A percentile compares a stretch with the other conserved stretches of the same genome.
Evolutionary conservation across 92 coral and sea anemone genomes (phyloP).

Genomic region (Epizoanthus scotinus): DNA sequence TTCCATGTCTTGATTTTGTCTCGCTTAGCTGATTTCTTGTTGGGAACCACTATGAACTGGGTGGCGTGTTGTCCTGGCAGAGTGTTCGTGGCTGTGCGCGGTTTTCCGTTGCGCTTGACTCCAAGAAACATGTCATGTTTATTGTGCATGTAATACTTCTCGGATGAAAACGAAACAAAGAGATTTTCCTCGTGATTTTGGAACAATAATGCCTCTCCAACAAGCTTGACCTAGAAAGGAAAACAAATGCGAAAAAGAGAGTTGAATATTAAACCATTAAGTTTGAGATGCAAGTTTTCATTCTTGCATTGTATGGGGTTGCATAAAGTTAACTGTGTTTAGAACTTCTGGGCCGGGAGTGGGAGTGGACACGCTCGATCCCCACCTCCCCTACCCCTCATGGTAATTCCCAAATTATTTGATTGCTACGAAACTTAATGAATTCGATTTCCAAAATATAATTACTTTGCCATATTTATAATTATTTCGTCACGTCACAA

Average conservation of each 20-base stretch:
- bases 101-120: constrained; percentile 35
- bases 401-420: too few species aligned
- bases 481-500: too few species aligned
- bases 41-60: constrained; percentile 19
- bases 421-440: too few species aligned
- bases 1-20: not conserved
- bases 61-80: constrained; percentile 55
- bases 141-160: constrained; percentile 41
- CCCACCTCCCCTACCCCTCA: too few species aligned
- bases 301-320: too few species aligned
- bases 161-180: constrained; percentile 44
- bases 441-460: too few species aligned
- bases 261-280: too few species aligned
- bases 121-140: constrained; percentile 54
- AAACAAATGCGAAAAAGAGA: not conserved
- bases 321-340: too few species aligned
- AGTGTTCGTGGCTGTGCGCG: constrained; percentile 41
- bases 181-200: constrained; percentile 52
- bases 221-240: constrained; percentile 10
- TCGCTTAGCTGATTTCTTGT: not conserved
- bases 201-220: constrained; percentile 27
- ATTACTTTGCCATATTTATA: too few species aligned
- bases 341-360: too few species aligned
- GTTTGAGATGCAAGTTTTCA: too few species aligned
- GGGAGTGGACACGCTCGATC: too few species aligned